These are phyloP conservation scores for Campaea margaritaria DNA, from an alignment of 2,888 invertebrate species.

Conservation along the genomic window DNA sequence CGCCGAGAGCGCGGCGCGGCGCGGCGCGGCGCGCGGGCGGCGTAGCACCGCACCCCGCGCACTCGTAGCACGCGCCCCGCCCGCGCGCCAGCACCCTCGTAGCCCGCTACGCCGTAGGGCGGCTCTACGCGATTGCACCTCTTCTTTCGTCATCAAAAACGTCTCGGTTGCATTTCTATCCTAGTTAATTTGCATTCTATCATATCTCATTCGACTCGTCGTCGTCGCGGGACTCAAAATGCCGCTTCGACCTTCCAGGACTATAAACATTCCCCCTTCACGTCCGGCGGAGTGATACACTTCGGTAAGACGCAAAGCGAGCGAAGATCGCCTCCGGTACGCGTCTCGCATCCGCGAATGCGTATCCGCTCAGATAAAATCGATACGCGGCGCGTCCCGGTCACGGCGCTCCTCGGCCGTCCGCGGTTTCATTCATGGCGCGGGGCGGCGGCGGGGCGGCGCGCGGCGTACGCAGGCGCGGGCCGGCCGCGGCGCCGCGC, in stretches of 20 bases:
- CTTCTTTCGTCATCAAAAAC: neutral
- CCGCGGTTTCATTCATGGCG: constrained; percentile 29
- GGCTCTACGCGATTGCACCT: constrained; percentile 6
- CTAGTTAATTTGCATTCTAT: neutral
- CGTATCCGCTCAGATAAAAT: constrained; percentile 23
- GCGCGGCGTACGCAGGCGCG: constrained; percentile 45
- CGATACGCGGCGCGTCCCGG: constrained; percentile 11
- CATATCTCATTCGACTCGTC: neutral
- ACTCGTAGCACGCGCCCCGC: constrained; percentile 7
- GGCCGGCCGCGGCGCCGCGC: constrained; percentile 42
- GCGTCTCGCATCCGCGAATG: constrained; percentile 15
- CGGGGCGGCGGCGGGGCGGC: constrained; percentile 40
- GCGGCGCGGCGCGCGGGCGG: constrained; percentile 4
- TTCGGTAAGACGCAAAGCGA: constrained; percentile 5
- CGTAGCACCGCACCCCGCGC: constrained; percentile 6
- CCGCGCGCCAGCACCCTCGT: neutral
- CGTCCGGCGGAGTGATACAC: neutral
- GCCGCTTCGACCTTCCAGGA: neutral
- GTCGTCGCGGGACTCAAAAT: neutral
- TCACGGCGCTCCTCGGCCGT: neutral
- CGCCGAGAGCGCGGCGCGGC: neutral
- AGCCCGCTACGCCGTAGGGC: constrained; percentile 12
- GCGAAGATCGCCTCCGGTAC: neutral
- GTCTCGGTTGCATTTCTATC: neutral
- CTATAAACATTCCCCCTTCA: neutral